Evolutionary conservation across 2,113 vertebrate species (phyloP), one percentile per base, ranked within the genome.

Genomic region (Miniopterus natalensis): DNA sequence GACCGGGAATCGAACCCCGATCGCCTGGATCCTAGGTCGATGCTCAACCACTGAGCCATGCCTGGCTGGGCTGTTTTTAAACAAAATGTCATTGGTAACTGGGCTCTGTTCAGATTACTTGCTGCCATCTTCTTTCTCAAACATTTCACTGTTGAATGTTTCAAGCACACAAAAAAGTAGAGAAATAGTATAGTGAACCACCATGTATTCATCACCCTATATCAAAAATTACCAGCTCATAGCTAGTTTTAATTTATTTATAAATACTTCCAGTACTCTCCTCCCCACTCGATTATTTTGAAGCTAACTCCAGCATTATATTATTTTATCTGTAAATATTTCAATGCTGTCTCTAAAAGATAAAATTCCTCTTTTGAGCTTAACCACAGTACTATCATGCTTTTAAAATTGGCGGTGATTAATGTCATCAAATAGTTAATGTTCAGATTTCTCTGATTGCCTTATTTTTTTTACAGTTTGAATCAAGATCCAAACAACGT

Each of bases 311-410:
- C 18, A 68, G 36, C 20, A 40, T 96, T 86, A 45, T 93, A 59
- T 68, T 15, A 95, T 93, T 84, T 93, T 96, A 87, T 74, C 45
- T 92, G 11, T 90, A 81, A 80, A 29, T 95, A 80, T 53, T 74
- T 88, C 17, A 75, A 0, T 84, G 23, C 59, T 90, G 3, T 90
- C 63, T 95, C 27, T 83, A 78, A 92, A 95, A 86, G 42, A 83
- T 73, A 84, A 95, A 47, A 55, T 53, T 92, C 27, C 65, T 86
- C 79, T 47, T 92, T 96, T 90, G 68, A 73, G 47, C 20, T 53
- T 75, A 84, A 90, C 31, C 89, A 18, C 9, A 31, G 15, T 80
- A 27, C 59, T 94, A 1, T 49, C 8, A 61, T 85, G 47, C 53
- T 86, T 92, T 77, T 53, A 70, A 59, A 94, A n/a, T 61, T 83